Conservation (phyloP, 2,113 vertebrate species). For the Corydoras sp. region DNA sequence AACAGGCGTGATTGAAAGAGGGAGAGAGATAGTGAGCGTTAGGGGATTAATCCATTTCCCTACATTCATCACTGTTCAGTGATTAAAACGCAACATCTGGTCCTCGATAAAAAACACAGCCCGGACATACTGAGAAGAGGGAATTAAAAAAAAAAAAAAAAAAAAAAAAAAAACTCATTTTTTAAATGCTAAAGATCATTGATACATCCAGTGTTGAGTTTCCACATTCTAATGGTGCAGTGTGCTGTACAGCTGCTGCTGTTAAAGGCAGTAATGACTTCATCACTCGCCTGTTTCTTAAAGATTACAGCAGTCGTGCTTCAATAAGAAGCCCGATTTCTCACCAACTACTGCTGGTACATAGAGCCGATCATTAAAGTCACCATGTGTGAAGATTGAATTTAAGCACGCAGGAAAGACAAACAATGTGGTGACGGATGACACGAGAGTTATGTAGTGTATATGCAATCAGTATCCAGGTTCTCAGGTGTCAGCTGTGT, state of each 20-base stretch:
- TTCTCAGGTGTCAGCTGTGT: constrained; percentile 25
- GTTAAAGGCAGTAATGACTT: too few relatives aligned
- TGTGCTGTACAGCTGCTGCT: too few relatives aligned
- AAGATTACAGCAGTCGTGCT: too few relatives aligned
- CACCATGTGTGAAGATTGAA: too few relatives aligned
- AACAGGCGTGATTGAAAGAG: constrained; percentile 1
- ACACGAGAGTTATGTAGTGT: constrained; percentile 23
- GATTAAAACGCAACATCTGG: constrained; percentile 52
- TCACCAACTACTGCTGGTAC: background rate
- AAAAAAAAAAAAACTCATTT: too few relatives aligned
- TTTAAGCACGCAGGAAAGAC: background rate
- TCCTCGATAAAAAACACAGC: background rate
- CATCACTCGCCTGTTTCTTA: too few relatives aligned
- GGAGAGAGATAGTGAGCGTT: background rate
- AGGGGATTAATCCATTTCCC: constrained; percentile 38
- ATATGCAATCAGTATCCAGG: constrained; percentile 19
- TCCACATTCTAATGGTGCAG: too few relatives aligned
- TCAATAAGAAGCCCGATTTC: too few relatives aligned
- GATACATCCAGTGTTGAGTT: too few relatives aligned
- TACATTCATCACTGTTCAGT: constrained; percentile 33
- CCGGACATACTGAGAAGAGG: background rate
- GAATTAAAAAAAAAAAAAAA: too few relatives aligned
- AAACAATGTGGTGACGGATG: constrained; percentile 24
- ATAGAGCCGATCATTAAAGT: background rate
- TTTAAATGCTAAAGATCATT: too few relatives aligned